These are phyloP conservation scores for Orientallactaga sibirica DNA, from an alignment of 2,797 vertebrate species.

Conservation along the genomic window DNA sequence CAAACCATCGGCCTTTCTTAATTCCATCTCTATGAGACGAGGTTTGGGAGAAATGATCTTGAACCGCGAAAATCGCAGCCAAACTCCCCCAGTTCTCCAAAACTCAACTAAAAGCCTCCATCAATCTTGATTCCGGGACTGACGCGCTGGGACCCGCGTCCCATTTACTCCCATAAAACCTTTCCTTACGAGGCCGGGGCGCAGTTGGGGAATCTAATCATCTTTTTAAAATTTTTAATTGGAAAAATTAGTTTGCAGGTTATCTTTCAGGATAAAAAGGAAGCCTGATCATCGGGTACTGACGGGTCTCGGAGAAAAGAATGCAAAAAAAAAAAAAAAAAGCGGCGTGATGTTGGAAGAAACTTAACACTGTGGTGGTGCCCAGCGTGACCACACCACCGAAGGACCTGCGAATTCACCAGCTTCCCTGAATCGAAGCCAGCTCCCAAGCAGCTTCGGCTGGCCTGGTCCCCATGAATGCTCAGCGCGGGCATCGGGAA, in stretches of 20 bases:
- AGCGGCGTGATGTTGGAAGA: neutral
- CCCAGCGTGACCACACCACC: neutral
- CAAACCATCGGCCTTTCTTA: neutral
- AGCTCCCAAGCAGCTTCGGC: slow-evolving; percentile 10
- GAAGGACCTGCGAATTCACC: slow-evolving; percentile 1
- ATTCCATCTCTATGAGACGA: neutral
- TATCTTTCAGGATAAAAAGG: neutral
- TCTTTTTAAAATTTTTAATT: neutral
- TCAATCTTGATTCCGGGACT: neutral
- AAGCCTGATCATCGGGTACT: neutral
- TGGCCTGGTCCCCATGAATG: slow-evolving; percentile 1
- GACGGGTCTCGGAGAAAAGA: neutral
- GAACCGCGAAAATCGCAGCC: neutral
- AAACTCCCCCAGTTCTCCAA: neutral
- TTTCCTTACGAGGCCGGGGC: neutral
- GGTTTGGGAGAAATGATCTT: neutral
- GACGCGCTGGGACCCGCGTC: neutral
- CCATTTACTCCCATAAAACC: neutral
- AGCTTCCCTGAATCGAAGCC: slow-evolving; percentile 8
- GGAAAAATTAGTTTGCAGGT: neutral
- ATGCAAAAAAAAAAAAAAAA: neutral
- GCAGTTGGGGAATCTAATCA: neutral
- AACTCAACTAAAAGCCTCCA: neutral
- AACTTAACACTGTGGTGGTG: neutral
- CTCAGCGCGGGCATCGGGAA: slow-evolving; percentile 41